Percentiles rank a stretch among this genome's conserved stretches.
These are phyloP conservation scores for Cranoglanis bouderius DNA, from an alignment of 2,113 vertebrate genomes.

Conservation along the genomic window DNA sequence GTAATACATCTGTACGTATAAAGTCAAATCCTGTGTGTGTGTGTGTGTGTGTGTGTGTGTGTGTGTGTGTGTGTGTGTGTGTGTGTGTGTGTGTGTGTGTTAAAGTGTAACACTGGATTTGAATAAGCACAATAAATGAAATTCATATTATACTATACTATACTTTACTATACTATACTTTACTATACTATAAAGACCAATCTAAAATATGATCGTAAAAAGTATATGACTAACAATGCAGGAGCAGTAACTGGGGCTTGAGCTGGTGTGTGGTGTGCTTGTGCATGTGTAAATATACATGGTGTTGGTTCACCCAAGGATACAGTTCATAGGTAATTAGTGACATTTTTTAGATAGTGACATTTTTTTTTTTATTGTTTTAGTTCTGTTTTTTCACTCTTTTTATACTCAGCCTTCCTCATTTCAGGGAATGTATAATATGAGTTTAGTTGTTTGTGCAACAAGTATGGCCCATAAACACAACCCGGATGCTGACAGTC, in stretches of 20 bases:
- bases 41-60: conserved; percentile 30
- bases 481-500: not conserved
- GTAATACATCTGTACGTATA: not conserved
- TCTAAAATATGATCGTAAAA: not conserved
- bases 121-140: not conserved
- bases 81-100: conserved; percentile 4
- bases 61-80: conserved; percentile 18
- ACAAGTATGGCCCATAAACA: not conserved
- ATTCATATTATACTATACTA: not conserved
- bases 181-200: not conserved
- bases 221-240: not conserved
- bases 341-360: conserved; percentile 9
- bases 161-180: not conserved
- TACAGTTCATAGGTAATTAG: not conserved
- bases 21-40: not conserved
- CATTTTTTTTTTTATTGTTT: not conserved
- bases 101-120: not conserved
- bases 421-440: not conserved
- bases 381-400: not conserved
- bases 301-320: not conserved
- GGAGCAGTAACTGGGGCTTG: not conserved
- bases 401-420: not conserved
- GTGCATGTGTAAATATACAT: conserved; percentile 41
- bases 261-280: conserved; percentile 3
- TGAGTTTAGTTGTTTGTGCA: not conserved